These are phyloP conservation scores for Gymnothorax reevesii DNA, from an alignment of 2,797 vertebrate species.

Conservation along the genomic window DNA sequence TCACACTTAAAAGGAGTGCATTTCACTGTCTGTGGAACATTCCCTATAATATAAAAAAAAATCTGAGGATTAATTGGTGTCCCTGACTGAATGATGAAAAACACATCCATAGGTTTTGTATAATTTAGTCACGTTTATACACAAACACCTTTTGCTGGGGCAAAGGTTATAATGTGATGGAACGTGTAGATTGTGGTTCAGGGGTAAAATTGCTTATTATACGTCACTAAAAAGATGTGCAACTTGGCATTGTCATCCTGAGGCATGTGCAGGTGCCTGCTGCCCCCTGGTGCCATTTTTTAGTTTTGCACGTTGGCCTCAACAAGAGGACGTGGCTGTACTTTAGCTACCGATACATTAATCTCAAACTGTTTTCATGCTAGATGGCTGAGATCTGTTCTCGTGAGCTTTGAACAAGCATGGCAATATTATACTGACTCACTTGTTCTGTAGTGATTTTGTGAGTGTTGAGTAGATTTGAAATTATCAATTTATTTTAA, in stretches of 20 bases:
- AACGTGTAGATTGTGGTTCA: neutral
- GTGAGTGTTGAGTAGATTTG: neutral
- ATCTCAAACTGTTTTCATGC: neutral
- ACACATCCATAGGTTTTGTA: neutral
- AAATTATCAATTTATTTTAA: neutral
- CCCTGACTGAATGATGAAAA: neutral
- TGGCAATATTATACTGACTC: neutral
- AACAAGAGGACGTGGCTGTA: neutral
- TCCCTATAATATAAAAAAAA: neutral
- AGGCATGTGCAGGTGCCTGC: slow-evolving; percentile 6
- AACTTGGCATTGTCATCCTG: neutral
- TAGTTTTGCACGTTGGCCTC: neutral
- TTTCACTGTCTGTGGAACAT: neutral
- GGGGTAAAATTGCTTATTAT: neutral
- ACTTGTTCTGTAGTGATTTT: neutral
- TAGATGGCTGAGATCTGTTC: neutral
- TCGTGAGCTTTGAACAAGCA: neutral
- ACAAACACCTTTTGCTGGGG: neutral
- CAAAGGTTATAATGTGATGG: neutral
- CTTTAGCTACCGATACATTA: neutral
- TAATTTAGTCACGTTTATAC: neutral
- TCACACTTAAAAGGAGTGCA: neutral
- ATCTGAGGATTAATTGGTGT: neutral
- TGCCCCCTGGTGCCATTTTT: slow-evolving; percentile 37
- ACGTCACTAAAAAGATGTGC: neutral